Conservation (phyloP, 2,113 vertebrate species). For the Limanda limanda region DNA sequence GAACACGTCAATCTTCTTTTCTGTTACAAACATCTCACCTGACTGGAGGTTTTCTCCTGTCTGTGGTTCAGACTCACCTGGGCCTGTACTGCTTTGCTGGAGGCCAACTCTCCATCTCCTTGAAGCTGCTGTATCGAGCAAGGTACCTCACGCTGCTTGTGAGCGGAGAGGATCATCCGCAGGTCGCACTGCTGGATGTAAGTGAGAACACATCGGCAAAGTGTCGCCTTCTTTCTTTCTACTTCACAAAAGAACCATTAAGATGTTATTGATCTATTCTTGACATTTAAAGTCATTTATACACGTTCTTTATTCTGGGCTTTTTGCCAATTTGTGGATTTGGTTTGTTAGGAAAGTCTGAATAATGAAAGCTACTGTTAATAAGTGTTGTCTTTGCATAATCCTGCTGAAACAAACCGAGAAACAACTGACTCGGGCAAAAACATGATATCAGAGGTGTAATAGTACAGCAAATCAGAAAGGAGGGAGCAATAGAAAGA, state of each 20-base stretch:
- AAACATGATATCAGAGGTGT: no score
- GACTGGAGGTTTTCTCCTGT: not conserved
- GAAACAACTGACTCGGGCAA: no score
- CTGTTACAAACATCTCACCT: not conserved
- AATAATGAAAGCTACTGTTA: no score
- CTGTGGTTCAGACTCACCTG: constrained; percentile 86
- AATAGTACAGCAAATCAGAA: no score
- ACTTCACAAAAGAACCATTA: not conserved
- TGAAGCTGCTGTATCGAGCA: constrained; percentile 91
- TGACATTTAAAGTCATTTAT: not conserved
- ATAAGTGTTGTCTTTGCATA: no score
- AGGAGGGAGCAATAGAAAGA: no score
- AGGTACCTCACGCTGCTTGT: constrained; percentile 94
- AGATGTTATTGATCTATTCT: not conserved
- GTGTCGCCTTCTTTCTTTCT: not conserved
- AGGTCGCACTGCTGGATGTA: constrained; percentile 92
- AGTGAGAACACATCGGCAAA: constrained; percentile 63
- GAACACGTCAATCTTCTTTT: not conserved
- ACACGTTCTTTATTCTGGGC: not conserved
- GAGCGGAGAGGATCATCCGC: constrained; percentile 93
- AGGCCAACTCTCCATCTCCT: constrained; percentile 86
- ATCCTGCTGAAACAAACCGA: no score
- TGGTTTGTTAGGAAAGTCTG: not conserved
- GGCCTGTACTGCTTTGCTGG: constrained; percentile 95
- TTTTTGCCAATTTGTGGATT: not conserved